Base-by-base conservation (phyloP, 2,888 invertebrate genomes). In the Hyppa rectilinea region DNA sequence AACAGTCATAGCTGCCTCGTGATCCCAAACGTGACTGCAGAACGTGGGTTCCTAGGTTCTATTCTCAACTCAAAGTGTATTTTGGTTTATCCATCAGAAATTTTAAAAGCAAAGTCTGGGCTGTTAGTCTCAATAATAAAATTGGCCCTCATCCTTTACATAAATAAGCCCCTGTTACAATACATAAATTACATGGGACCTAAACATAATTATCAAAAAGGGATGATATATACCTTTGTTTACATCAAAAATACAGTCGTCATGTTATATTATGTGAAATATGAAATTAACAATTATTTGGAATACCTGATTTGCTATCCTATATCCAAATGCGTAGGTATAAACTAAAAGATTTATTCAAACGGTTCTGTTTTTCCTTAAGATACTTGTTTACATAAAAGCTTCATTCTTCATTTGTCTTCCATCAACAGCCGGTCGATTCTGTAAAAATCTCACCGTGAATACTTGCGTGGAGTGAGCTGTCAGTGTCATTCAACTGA, bases 381-480 rank as follows among this genome's bases (percentile, higher is more conserved):
- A 73, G 6, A 23, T 5, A 60, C 66, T 66, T 67, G 56, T 80
- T 80, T 58, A 80, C 56, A 31, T 65, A 23, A 58, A 40, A 49
- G 10, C 23, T 38, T n/a, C 59, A 31, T 75, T 64, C 34, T 56
- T 76, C 75, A 66, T 61, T 75, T 75, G 61, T 62, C 47, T 61
- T 14, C 20, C 26, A n/a, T 61, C 31, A n/a, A n/a, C n/a, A n/a
- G n/a, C n/a, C n/a, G n/a, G n/a, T n/a, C n/a, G n/a, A n/a, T n/a
- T n/a, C n/a, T n/a, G n/a, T n/a, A n/a, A n/a, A n/a, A n/a, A n/a
- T n/a, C n/a, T n/a, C n/a, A n/a, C n/a, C n/a, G n/a, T n/a, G n/a
- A n/a, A n/a, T n/a, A n/a, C n/a, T n/a, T n/a, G n/a, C n/a, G n/a
- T n/a, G n/a, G n/a, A n/a, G n/a, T n/a, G n/a, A n/a, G n/a, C n/a